Evolutionary conservation across 2,888 invertebrate genomes (phyloP).

Genomic region (Mamestra brassicae): DNA sequence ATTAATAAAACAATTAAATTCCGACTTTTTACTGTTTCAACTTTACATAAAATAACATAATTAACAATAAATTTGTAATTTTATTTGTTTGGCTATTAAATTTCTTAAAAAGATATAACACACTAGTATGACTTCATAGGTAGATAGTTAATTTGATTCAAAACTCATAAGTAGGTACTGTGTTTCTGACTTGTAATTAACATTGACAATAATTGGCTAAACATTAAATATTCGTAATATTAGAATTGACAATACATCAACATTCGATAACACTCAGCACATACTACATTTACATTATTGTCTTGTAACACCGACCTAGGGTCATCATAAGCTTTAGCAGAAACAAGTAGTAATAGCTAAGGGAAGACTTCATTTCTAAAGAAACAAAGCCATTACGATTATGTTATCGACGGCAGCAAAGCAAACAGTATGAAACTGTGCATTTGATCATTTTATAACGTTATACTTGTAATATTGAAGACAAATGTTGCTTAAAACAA

Average conservation of each 20-base stretch:
- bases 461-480: slow-evolving; percentile 12
- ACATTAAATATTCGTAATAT: slow-evolving; percentile 28
- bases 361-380: not conserved
- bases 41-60: slow-evolving; percentile 11
- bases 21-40: slow-evolving; percentile 30
- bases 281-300: slow-evolving; percentile 62
- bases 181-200: slow-evolving; percentile 16
- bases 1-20: slow-evolving; percentile 1
- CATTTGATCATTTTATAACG: slow-evolving; percentile 8
- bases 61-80: slow-evolving; percentile 19
- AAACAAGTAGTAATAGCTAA: slow-evolving; percentile 2
- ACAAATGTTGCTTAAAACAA: slow-evolving; percentile 11
- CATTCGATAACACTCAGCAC: slow-evolving; percentile 41
- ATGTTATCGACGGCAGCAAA: slow-evolving; percentile 20
- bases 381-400: not conserved
- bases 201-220: slow-evolving; percentile 28
- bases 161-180: not conserved
- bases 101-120: not conserved
- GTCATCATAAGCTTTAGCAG: slow-evolving; percentile 18
- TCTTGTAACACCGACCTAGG: slow-evolving; percentile 52
- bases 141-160: slow-evolving; percentile 24
- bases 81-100: not conserved
- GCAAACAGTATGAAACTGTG: slow-evolving; percentile 10
- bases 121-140: slow-evolving; percentile 13
- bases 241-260: slow-evolving; percentile 65